Evolutionary conservation across 1,140 invertebrate genomes (phyloP), one percentile per base, ranked within the genome.

Genomic region (Drosophila azteca): DNA sequence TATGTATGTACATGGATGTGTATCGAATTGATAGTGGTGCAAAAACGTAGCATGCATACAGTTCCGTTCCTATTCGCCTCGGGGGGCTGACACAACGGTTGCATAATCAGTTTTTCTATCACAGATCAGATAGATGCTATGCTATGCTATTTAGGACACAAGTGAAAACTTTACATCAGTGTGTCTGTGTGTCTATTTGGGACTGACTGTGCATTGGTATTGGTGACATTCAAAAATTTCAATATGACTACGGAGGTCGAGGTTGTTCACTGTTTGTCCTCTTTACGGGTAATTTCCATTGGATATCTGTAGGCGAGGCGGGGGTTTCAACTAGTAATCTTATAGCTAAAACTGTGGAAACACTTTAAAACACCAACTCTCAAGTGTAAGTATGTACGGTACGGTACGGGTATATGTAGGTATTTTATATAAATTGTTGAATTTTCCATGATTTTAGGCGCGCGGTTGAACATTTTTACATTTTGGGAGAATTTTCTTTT

Each of bases 291-390:
- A 13, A 26, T 50, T 60, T 55, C 31, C 35, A 39, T 55, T 44
- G 43, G 22, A 64, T 50, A 69, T 54, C 39, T 54, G 39, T 69
- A 50, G 70, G 57, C 52, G 51, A 35, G 35, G 45, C 26, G 49
- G 46, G 48, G 51, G 41, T 43, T 45, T 64, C 35, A 53, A 65
- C 54, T 72, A 52, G 58, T 46, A 39, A 53, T 13, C 60, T 59
- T 29, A 24, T 29, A 41, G 71, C 53, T 59, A 49, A 71, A 77
- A 77, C 71, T 79, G 67, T 61, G 39, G 41, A 45, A 55, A 66
- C 79, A 83, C 79, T 81, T 81, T 67, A 31, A 54, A 79, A 62
- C 78, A 81, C 79, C 46, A 78, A 76, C 59, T 78, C 75, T 65
- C 59, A 29, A 54, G 61, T 66, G 53, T 74, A 75, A 63, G 70